Base-by-base conservation (phyloP, 2,888 invertebrate species). In the Oscheius sp. region DNA sequence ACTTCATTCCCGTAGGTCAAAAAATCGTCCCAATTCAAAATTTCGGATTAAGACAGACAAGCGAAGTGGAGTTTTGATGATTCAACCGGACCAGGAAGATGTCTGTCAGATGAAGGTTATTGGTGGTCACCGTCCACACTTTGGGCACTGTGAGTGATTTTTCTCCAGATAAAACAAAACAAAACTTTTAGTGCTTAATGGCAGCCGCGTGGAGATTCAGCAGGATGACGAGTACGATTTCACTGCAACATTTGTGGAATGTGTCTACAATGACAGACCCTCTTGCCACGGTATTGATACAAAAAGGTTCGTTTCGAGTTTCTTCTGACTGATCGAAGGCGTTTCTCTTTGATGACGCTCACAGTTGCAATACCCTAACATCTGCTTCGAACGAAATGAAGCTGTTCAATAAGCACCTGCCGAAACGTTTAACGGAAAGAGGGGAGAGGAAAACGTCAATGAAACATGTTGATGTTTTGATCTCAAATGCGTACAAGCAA, bases 121-220 rank as follows among this genome's bases (percentile, higher is more conserved):
- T 50, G 74, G 68, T n/a, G 79, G 84, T 58, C 80, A 83, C 72
- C 78, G 79, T 47, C 85, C 85, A 10, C 74, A 78, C 65, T 76
- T 73, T 50, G 85, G 85, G 29, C 84, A 83, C 57, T 83, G 85
- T 85, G 72, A 83, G 83, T 76, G 13, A 51, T 13, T 10, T 33
- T 37, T 9, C 10, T 33, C 37, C 50, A 37, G 29, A 48, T 9
- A 47, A 53, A 5, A 3, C 3, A 4, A 53, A 66, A 13, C 33
- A 32, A 37, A 13, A 11, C 55, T 80, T 83, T 74, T 75, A 87
- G 87, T 84, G 21, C 75, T 79, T 42, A 83, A 87, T 71, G 87
- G 87, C 9, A 80, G 81, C 50, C 78, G 79, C 4, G 84, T 87
- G 33, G 87, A 87, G 62, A 87, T 87, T 58, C 86, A 86, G 60